Percentiles rank a stretch among this genome's conserved stretches.
phyloP scores from a whole-genome alignment of 2,113 vertebrate genomes.

The Apeltes quadracus region DNA sequence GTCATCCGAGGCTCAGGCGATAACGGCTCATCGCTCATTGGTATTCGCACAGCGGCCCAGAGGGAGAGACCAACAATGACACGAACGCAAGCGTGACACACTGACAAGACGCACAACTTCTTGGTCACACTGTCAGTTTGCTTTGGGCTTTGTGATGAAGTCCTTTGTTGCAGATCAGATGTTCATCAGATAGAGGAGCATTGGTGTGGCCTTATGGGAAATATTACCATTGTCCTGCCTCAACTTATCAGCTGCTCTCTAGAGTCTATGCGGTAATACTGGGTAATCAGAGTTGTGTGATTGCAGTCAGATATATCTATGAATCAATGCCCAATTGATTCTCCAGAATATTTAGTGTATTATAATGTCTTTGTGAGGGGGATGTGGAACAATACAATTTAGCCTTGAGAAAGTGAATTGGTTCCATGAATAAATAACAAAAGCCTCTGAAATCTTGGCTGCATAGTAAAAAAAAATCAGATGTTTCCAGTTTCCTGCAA shows the following conservation, averaged over 20 bases:
- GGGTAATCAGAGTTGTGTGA: background rate
- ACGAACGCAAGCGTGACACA: conserved; percentile 2
- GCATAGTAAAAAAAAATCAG: background rate
- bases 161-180: conserved; percentile 2
- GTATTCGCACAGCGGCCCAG: conserved; percentile 50
- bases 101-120: conserved; percentile 22
- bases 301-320: conserved; percentile 12
- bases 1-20: conserved; percentile 50
- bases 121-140: conserved; percentile 9
- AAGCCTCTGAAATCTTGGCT: background rate
- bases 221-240: conserved; percentile 4
- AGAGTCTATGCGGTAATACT: background rate
- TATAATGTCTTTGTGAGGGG: background rate
- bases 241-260: conserved; percentile 6
- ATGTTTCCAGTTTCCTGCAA: background rate
- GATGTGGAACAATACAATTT: background rate
- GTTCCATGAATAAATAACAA: background rate
- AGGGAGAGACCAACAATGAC: conserved; percentile 39
- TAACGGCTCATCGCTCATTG: conserved; percentile 52
- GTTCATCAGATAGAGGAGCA: background rate
- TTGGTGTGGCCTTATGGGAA: background rate
- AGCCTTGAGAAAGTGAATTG: background rate
- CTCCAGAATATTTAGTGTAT: background rate
- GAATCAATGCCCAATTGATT: background rate
- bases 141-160: conserved; percentile 10